Evolutionary conservation across 2,113 vertebrate species (phyloP).

Genomic region (Microcebus murinus): DNA sequence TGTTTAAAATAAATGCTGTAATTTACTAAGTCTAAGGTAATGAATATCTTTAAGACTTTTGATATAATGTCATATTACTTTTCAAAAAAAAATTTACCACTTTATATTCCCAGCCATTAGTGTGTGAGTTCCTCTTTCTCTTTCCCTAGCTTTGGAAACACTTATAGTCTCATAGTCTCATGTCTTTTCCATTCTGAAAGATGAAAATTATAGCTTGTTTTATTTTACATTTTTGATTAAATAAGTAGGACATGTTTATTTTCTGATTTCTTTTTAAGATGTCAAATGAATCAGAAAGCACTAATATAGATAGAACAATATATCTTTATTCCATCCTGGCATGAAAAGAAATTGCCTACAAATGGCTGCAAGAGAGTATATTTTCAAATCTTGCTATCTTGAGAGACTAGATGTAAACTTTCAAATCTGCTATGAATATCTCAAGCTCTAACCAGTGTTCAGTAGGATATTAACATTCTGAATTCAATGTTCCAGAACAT

Average conservation of each 20-base stretch:
- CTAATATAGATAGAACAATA: not conserved
- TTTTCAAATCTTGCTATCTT: slow-evolving; percentile 56
- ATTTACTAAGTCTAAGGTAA: not conserved
- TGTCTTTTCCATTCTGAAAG: slow-evolving; percentile 17
- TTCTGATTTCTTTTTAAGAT: slow-evolving; percentile 33
- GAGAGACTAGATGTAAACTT: slow-evolving; percentile 42
- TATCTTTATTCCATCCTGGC: slow-evolving; percentile 34
- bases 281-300: slow-evolving; percentile 30
- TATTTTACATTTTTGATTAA: slow-evolving; percentile 49
- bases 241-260: slow-evolving; percentile 8
- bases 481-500: slow-evolving; percentile 32
- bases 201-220: slow-evolving; percentile 34
- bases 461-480: slow-evolving; percentile 54
- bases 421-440: slow-evolving; percentile 16
- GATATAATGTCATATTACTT: not conserved
- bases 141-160: slow-evolving; percentile 46
- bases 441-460: not conserved
- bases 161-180: not conserved
- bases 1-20: slow-evolving; percentile 35
- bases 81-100: slow-evolving; percentile 16
- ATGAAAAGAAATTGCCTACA: slow-evolving; percentile 33
- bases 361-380: not conserved
- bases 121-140: not conserved
- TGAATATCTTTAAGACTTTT: slow-evolving; percentile 24
- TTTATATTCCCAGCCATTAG: slow-evolving; percentile 26